Evolutionary conservation across 2,797 vertebrate species (phyloP).

Genomic region (Steatocranus sp.): DNA sequence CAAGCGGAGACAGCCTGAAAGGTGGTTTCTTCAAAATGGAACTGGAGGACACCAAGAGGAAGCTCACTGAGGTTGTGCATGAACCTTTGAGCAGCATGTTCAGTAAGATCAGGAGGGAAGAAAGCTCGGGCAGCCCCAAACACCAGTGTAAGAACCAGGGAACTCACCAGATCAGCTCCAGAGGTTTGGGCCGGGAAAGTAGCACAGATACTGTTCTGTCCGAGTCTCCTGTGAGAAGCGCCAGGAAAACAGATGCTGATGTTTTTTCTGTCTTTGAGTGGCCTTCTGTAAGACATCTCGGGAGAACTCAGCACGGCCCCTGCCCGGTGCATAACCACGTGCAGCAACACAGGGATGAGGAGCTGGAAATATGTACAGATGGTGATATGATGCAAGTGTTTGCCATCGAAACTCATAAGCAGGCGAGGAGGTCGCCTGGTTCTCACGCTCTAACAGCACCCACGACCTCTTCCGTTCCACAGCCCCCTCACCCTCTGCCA

Average conservation of each 20-base stretch:
- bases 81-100: slow-evolving; percentile 85
- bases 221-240: slow-evolving; percentile 50
- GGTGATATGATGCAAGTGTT: slow-evolving; percentile 74
- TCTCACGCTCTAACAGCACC: neutral
- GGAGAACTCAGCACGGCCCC: slow-evolving; percentile 6
- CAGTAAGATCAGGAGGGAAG: slow-evolving; percentile 85
- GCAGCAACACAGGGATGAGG: slow-evolving; percentile 36
- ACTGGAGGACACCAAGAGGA: slow-evolving; percentile 83
- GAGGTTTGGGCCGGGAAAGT: slow-evolving; percentile 33
- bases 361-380: slow-evolving; percentile 73
- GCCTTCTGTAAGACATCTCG: slow-evolving; percentile 40
- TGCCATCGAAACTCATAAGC: slow-evolving; percentile 5
- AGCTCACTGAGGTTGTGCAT: slow-evolving; percentile 84
- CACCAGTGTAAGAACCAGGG: slow-evolving; percentile 49
- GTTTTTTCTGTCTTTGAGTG: slow-evolving; percentile 57
- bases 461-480: neutral
- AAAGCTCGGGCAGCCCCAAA: slow-evolving; percentile 67
- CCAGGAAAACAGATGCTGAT: slow-evolving; percentile 54
- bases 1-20: slow-evolving; percentile 62
- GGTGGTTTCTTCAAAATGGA: slow-evolving; percentile 83
- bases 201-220: slow-evolving; percentile 42
- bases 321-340: slow-evolving; percentile 52
- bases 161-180: slow-evolving; percentile 30
- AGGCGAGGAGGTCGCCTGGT: neutral
- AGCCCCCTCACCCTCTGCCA: slow-evolving; percentile 61